Conservation (phyloP, 2,888 invertebrate genomes). For the Yponomeuta cagnagella region DNA sequence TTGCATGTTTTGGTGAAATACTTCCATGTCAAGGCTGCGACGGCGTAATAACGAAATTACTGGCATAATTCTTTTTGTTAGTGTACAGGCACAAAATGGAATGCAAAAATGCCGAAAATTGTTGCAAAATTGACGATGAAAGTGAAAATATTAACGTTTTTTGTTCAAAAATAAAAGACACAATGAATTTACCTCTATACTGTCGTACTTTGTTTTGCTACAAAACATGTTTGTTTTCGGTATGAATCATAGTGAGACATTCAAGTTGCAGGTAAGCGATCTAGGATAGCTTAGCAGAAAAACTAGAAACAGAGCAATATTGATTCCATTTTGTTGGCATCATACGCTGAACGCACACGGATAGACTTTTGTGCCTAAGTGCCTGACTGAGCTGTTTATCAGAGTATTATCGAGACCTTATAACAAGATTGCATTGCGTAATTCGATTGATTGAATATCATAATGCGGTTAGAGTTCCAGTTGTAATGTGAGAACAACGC, state of each 20-base stretch:
- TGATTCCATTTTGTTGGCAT: too few relatives aligned
- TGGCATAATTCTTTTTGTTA: not conserved
- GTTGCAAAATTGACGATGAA: not conserved
- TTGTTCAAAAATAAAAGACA: not conserved
- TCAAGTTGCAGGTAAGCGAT: too few relatives aligned
- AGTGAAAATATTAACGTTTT: not conserved
- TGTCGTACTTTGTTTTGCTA: not conserved
- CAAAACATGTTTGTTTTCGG: not conserved
- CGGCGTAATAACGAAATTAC: not conserved
- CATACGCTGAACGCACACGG: too few relatives aligned
- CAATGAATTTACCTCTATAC: not conserved
- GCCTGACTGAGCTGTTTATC: not conserved
- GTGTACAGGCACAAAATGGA: not conserved
- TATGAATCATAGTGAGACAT: too few relatives aligned
- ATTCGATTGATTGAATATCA: not conserved
- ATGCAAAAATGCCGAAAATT: not conserved
- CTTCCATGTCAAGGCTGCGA: not conserved
- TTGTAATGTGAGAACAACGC: not conserved
- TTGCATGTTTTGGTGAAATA: not conserved
- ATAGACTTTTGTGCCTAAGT: not conserved
- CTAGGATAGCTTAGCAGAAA: too few relatives aligned
- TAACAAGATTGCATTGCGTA: not conserved
- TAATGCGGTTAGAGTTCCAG: not conserved
- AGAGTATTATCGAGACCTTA: not conserved
- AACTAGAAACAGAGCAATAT: too few relatives aligned